Evolutionary conservation across 2,113 vertebrate species (phyloP), one percentile per base, ranked within the genome.

Genomic region (Bufo bufo): DNA sequence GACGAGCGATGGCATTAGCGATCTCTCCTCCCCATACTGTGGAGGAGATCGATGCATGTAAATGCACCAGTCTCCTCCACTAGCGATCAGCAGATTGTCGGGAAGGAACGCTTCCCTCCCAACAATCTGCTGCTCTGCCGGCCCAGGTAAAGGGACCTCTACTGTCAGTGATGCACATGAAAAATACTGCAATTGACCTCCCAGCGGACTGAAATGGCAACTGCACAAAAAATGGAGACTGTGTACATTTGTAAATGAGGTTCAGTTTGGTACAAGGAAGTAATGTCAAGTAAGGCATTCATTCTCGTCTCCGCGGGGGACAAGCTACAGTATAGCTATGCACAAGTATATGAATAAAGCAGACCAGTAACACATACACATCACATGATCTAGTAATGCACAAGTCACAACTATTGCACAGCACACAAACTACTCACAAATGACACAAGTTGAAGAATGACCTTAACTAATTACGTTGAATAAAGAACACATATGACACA

Each of bases 401-500:
- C 58, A 23, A 43, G 50, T 61, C 33, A 77, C 84, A 85, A 78
- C 19, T 61, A 85, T 45, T 65, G 58, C 47, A 84, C 43, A 19
- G 43, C 72, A 69, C 19, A 77, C 54, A 74, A 61, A 78, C 20
- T 56, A 83, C 72, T 78, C 82, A 69, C 79, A 58, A 20, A 47
- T 65, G 56, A 77, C 50, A 61, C 54, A 63, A 14, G 45, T 47
- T 54, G 77, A 59, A 33, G 11, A 52, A 11, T 82, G 69, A 86
- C 23, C 43, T 33, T 12, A 16, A 80, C 75, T n/a, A 4, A 2
- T 63, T 56, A 63, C 58, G 45, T 6, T 43, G 12, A 77, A 84
- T 71, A 56, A 61, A 77, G 16, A 69, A 47, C 89, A 58, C 77
- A 20, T 19, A 74, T 79, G 77, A 59, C 65, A 61, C 84, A 77